Percentiles rank a stretch among this genome's conserved stretches.
These are phyloP conservation scores for Aphis gossypii DNA, from an alignment of 1,140 invertebrate species.

Conservation along the genomic window DNA sequence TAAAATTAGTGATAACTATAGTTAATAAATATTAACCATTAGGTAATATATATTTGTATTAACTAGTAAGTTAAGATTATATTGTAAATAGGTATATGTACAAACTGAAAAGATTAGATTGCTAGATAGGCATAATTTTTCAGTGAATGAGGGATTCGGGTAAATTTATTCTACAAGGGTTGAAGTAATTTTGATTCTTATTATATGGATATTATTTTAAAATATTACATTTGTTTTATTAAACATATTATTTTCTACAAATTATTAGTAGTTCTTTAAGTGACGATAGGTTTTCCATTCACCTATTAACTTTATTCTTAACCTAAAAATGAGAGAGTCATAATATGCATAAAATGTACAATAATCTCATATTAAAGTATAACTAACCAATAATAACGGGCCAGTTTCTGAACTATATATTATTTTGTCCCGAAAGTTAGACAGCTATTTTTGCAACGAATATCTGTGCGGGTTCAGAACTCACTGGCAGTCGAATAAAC, in stretches of 20 bases:
- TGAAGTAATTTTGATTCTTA: background rate
- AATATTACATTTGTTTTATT: background rate
- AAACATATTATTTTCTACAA: background rate
- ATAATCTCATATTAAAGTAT: background rate
- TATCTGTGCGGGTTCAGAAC: background rate
- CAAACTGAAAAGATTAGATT: background rate
- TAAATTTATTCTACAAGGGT: background rate
- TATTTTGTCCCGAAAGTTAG: background rate
- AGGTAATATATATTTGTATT: background rate
- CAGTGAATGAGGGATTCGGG: background rate
- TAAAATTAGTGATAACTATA: background rate
- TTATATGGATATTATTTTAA: background rate
- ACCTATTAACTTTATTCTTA: background rate
- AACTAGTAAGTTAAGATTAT: background rate
- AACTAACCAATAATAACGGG: background rate
- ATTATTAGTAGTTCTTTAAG: background rate
- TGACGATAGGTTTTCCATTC: background rate
- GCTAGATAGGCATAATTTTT: background rate
- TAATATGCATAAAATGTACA: background rate
- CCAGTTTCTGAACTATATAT: background rate
- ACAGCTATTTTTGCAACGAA: background rate
- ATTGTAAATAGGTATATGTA: background rate
- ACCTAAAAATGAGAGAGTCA: background rate
- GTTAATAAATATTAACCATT: background rate
- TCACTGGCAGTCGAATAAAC: constrained; percentile 1